phyloP scores from a whole-genome alignment of 2,797 vertebrate species.

The Borostomias antarcticus region DNA sequence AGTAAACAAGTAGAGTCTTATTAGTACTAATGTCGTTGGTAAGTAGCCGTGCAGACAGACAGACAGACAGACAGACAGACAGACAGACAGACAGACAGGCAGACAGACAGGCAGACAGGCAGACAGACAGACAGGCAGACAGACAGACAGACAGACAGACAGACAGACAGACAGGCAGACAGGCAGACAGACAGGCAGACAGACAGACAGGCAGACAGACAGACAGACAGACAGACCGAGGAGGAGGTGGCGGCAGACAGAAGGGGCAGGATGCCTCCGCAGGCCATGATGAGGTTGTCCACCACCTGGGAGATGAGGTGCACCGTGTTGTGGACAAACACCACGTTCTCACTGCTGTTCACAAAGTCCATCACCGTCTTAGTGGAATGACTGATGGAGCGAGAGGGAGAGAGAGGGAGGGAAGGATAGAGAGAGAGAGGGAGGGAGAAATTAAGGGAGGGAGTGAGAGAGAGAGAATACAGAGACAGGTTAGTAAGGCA shows the following conservation, averaged over 20 bases:
- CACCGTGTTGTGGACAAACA: slow-evolving; percentile 98
- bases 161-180: background rate
- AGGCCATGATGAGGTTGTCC: slow-evolving; percentile 98
- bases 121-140: background rate
- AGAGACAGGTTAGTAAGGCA: too few species aligned
- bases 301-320: slow-evolving; percentile 98
- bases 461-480: background rate
- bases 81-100: too few species aligned
- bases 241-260: slow-evolving; percentile 96
- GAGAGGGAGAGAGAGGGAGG: background rate
- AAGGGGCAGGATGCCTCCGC: slow-evolving; percentile 95
- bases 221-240: slow-evolving; percentile 63
- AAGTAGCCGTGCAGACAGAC: too few species aligned
- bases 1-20: too few species aligned
- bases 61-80: background rate
- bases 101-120: too few species aligned
- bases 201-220: background rate
- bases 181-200: background rate
- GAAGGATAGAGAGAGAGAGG: background rate
- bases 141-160: background rate
- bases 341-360: slow-evolving; percentile 95
- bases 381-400: slow-evolving; percentile 87
- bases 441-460: background rate
- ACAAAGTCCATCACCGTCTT: slow-evolving; percentile 98
- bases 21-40: too few species aligned